A percentile compares a stretch with the other conserved stretches of the same genome.
These are phyloP conservation scores for Mobula hypostoma DNA, from an alignment of 2,113 vertebrate species.

Conservation along the genomic window DNA sequence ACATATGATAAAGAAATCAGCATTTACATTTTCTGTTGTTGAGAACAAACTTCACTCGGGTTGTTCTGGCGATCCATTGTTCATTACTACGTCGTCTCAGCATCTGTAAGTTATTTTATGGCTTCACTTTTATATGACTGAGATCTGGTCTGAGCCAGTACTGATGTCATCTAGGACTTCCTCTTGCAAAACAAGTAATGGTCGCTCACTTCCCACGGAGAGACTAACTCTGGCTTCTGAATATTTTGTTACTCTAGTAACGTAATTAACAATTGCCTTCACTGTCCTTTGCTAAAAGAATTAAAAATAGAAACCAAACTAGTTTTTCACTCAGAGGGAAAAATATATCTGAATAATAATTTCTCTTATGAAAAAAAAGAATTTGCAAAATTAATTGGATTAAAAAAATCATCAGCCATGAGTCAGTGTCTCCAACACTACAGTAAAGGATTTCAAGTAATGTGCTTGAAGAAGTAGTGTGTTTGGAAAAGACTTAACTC, in stretches of 20 bases:
- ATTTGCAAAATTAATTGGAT: neutral
- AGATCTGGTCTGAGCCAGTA: neutral
- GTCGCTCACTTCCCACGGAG: neutral
- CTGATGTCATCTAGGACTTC: neutral
- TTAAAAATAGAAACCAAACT: neutral
- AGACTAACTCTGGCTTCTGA: neutral
- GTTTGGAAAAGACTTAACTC: no score
- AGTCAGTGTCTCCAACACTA: no score
- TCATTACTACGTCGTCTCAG: neutral
- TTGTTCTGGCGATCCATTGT: neutral
- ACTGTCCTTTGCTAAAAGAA: neutral
- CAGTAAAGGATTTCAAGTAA: no score
- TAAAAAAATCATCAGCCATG: no score
- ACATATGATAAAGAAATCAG: neutral
- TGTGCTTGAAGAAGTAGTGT: no score
- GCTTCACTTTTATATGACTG: neutral
- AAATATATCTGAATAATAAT: neutral
- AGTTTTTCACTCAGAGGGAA: neutral
- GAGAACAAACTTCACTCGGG: neutral
- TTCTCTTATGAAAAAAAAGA: neutral
- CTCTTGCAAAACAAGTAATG: slow-evolving; percentile 7
- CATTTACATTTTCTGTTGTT: slow-evolving; percentile 19
- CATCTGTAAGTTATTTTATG: neutral
- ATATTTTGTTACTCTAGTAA: neutral
- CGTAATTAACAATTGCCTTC: neutral